Evolutionary conservation across 2,113 vertebrate species (phyloP).

Genomic region (Zapornia atra): DNA sequence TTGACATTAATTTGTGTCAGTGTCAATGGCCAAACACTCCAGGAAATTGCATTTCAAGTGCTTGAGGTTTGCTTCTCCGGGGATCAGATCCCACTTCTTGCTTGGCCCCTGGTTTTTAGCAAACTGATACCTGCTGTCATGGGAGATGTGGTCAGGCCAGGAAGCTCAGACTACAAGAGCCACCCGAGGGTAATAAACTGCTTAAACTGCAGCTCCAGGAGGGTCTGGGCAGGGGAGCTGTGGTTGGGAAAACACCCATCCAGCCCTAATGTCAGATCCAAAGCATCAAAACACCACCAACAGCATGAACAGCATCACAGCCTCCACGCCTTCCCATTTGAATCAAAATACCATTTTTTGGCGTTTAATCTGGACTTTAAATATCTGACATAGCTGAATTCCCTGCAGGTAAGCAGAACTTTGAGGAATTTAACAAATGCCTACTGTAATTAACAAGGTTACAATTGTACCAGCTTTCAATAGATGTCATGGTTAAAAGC

Average conservation of each 20-base stretch:
- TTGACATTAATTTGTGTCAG: background rate
- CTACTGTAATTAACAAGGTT: slow-evolving; percentile 3
- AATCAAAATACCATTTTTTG: background rate
- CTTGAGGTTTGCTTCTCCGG: background rate
- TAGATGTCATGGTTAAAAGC: slow-evolving; percentile 34
- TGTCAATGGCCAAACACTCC: background rate
- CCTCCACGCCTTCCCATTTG: background rate
- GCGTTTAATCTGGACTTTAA: background rate
- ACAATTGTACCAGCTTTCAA: background rate
- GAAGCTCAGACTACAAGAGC: background rate
- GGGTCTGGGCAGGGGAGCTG: no score
- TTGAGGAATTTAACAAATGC: slow-evolving; percentile 1
- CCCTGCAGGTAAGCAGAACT: background rate
- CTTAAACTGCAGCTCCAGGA: background rate
- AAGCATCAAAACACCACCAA: background rate
- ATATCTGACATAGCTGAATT: background rate
- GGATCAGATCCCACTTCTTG: background rate
- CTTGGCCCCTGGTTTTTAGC: background rate
- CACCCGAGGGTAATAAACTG: background rate
- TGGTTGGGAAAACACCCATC: fast-evolving
- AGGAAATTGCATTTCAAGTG: slow-evolving; percentile 16
- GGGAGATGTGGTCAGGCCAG: background rate
- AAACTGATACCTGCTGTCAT: background rate
- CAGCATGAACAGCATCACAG: background rate
- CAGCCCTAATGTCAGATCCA: background rate